Percentiles rank a stretch among this genome's conserved stretches.
Evolutionary conservation across 2,888 invertebrate species (phyloP).

Genomic region (Drosophila nigricruria): DNA sequence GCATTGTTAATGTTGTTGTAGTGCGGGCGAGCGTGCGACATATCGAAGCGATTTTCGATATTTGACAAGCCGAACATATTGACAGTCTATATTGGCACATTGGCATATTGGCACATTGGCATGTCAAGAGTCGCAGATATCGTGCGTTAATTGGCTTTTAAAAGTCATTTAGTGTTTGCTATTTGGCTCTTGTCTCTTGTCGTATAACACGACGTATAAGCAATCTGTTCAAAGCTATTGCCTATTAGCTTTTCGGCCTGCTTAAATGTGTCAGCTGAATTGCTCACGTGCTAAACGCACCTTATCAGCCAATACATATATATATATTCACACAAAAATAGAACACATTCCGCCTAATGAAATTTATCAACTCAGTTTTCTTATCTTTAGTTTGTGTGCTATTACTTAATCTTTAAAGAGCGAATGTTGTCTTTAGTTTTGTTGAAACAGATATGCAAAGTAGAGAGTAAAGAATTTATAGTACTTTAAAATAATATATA

Average conservation of each 20-base stretch:
- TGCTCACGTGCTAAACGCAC: constrained; percentile 58
- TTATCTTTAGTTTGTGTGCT: constrained; percentile 35
- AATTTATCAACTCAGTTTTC: constrained; percentile 27
- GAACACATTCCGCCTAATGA: constrained; percentile 17
- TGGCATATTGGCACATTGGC: constrained; percentile 39
- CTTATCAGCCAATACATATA: constrained; percentile 32
- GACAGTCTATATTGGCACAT: constrained; percentile 33
- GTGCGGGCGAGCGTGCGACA: constrained; percentile 32
- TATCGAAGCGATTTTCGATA: constrained; percentile 44
- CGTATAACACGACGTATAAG: constrained; percentile 46
- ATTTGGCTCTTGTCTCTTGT: constrained; percentile 21
- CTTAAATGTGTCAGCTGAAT: constrained; percentile 51
- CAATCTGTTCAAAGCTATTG: constrained; percentile 43
- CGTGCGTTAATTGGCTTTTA: constrained; percentile 72
- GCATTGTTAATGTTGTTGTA: constrained; percentile 18
- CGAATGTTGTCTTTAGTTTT: constrained; percentile 25
- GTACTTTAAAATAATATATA: neutral
- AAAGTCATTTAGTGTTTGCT: constrained; percentile 62
- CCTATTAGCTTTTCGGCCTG: constrained; percentile 18
- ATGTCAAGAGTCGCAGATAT: constrained; percentile 49
- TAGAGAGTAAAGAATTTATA: neutral
- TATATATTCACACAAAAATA: neutral
- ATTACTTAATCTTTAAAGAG: constrained; percentile 28
- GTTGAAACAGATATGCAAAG: neutral
- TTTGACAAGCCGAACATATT: constrained; percentile 49